phyloP scores from a whole-genome alignment of 2,113 vertebrate species.

The Odocoileus virginianus region DNA sequence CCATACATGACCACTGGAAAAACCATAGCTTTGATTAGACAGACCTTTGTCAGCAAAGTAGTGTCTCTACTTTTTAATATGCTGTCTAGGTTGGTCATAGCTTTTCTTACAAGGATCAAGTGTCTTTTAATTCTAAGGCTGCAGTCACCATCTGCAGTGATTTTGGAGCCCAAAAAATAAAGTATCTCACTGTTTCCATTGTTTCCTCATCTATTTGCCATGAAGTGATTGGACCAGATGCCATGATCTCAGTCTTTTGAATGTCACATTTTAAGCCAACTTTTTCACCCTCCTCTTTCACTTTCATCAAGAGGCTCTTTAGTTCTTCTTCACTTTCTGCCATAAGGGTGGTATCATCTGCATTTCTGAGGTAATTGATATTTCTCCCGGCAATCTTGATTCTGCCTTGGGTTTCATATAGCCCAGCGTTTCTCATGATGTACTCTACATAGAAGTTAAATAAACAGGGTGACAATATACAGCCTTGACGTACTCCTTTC shows the following conservation, averaged over 20 bases:
- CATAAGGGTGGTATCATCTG: background rate
- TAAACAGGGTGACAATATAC: background rate
- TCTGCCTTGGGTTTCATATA: background rate
- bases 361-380: background rate
- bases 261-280: background rate
- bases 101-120: background rate
- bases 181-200: background rate
- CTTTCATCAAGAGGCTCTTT: background rate
- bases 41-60: background rate
- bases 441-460: background rate
- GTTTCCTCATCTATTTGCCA: background rate
- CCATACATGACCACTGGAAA: background rate
- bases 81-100: background rate
- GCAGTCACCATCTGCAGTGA: background rate
- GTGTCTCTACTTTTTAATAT: background rate
- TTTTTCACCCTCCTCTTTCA: background rate
- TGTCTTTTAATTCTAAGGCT: background rate
- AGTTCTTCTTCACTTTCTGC: background rate
- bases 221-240: background rate
- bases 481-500: background rate
- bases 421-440: background rate
- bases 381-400: background rate
- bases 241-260: background rate
- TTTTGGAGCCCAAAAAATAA: background rate
- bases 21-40: background rate